Percentiles rank a stretch among this genome's conserved stretches.
Evolutionary conservation across 2,888 invertebrate species (phyloP).

Genomic region (Girardia tigrina): DNA sequence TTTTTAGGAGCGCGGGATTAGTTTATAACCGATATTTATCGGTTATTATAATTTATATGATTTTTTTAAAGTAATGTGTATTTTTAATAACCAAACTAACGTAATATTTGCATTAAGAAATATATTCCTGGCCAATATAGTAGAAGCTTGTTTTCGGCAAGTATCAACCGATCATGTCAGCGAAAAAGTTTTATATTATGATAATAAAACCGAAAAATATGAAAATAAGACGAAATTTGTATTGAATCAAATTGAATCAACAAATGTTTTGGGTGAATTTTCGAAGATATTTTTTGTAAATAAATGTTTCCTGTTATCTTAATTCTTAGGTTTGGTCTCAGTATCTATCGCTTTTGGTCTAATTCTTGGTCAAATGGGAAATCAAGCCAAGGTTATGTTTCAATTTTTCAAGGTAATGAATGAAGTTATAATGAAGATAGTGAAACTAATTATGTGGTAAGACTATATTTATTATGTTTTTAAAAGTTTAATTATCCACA

Average conservation of each 20-base stretch:
- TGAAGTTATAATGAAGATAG: conserved; percentile 57
- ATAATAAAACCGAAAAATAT: not conserved
- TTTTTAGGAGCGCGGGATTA: too few relatives aligned
- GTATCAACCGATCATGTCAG: not conserved
- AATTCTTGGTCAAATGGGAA: conserved; percentile 55
- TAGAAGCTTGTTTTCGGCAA: conserved; percentile 54
- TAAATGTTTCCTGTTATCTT: not conserved
- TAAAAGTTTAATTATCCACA: too few relatives aligned
- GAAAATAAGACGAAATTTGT: not conserved
- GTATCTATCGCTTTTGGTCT: conserved; percentile 58
- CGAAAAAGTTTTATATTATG: not conserved
- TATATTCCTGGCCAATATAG: conserved; percentile 57
- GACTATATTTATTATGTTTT: not conserved
- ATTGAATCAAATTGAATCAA: not conserved
- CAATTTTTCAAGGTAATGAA: conserved; percentile 57
- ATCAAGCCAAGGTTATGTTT: conserved; percentile 54
- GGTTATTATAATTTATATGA: too few relatives aligned
- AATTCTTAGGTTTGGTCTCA: conserved; percentile 53
- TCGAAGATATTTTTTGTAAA: not conserved
- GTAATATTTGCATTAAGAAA: too few relatives aligned
- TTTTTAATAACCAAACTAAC: too few relatives aligned
- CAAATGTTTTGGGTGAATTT: not conserved
- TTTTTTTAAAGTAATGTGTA: too few relatives aligned
- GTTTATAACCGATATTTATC: too few relatives aligned
- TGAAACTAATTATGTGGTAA: conserved; percentile 56